Evolutionary conservation across 2,113 vertebrate species (phyloP).

Genomic region (Gila orcuttii): DNA sequence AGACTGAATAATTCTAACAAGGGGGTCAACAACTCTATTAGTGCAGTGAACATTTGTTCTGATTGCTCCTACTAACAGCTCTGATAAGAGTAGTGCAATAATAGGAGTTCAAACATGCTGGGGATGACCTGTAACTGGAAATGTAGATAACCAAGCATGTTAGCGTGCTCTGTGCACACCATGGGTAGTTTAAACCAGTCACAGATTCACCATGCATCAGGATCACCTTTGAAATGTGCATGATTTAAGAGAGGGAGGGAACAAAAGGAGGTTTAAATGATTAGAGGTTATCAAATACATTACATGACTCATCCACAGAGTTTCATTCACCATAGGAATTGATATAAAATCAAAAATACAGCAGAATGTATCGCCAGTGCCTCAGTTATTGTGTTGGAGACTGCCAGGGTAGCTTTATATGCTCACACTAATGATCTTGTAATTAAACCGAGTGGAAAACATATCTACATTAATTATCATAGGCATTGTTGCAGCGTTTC

Average conservation of each 20-base stretch:
- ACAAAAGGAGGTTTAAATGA: neutral
- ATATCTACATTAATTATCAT: slow-evolving; percentile 32
- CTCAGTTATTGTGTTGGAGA: neutral
- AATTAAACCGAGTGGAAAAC: slow-evolving; percentile 27
- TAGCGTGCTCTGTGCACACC: neutral
- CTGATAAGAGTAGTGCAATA: slow-evolving; percentile 49
- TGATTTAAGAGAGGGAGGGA: slow-evolving; percentile 2
- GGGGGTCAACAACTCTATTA: slow-evolving; percentile 58
- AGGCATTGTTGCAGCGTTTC: neutral
- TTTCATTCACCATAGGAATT: neutral
- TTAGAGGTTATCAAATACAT: slow-evolving; percentile 13
- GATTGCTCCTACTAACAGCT: slow-evolving; percentile 41
- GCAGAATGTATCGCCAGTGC: neutral
- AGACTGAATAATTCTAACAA: slow-evolving; percentile 51
- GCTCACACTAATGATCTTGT: slow-evolving; percentile 18
- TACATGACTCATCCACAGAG: neutral
- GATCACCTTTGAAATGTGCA: slow-evolving; percentile 9
- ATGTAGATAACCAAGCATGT: slow-evolving; percentile 26
- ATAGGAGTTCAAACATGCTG: slow-evolving; percentile 27
- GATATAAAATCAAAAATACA: neutral
- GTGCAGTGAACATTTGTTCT: slow-evolving; percentile 47
- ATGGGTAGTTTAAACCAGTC: neutral
- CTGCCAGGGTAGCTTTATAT: neutral
- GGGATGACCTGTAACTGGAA: slow-evolving; percentile 33
- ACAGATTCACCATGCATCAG: neutral